Conservation (phyloP, 2,113 vertebrate genomes). For the Plotosus lineatus region DNA sequence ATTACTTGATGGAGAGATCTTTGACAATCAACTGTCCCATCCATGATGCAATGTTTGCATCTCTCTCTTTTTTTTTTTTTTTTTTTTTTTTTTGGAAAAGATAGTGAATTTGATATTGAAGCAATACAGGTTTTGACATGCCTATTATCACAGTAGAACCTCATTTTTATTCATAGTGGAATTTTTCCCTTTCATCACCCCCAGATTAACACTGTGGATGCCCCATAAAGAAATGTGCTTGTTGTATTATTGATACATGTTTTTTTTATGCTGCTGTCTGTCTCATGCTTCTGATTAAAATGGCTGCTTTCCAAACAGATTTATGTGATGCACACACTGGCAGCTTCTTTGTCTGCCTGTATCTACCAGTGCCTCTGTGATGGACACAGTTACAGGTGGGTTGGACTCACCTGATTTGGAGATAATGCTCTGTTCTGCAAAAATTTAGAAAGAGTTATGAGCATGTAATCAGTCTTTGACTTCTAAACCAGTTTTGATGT, state of each 20-base stretch:
- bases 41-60: too few species aligned
- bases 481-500: not conserved
- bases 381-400: constrained; percentile 88
- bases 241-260: too few species aligned
- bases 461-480: not conserved
- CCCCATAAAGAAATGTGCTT: not conserved
- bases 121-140: too few species aligned
- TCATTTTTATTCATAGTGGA: too few species aligned
- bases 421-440: not conserved
- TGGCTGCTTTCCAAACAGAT: constrained; percentile 72
- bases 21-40: too few species aligned
- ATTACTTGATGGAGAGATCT: too few species aligned
- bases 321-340: constrained; percentile 92
- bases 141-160: too few species aligned
- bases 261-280: not conserved
- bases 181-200: too few species aligned
- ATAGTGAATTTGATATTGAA: too few species aligned
- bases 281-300: not conserved
- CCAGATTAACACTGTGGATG: too few species aligned
- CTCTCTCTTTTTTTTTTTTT: too few species aligned
- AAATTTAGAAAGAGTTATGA: not conserved
- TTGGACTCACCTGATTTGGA: not conserved
- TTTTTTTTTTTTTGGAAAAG: too few species aligned
- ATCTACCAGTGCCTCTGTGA: constrained; percentile 98
- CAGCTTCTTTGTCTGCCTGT: constrained; percentile 94